Evolutionary conservation across 2,113 vertebrate genomes (phyloP).

Genomic region (Pteruthius melanotis): DNA sequence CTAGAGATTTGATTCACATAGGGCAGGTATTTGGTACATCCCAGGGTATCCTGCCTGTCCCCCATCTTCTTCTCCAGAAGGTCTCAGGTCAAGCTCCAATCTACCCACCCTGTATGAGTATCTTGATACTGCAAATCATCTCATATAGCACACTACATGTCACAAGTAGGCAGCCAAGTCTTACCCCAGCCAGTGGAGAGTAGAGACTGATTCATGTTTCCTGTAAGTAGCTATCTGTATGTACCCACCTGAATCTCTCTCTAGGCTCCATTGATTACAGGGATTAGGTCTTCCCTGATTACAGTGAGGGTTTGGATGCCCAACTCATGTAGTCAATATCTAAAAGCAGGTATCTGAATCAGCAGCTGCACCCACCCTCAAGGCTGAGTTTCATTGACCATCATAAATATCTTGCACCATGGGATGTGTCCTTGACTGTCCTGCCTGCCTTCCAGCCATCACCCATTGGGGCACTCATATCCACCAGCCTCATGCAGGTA

Average conservation of each 20-base stretch:
- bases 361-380: background rate
- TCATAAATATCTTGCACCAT: accelerated
- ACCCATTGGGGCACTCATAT: background rate
- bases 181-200: background rate
- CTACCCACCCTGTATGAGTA: background rate
- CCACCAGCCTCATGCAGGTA: background rate
- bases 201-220: background rate
- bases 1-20: background rate
- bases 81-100: background rate
- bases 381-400: background rate
- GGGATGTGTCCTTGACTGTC: background rate
- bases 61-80: background rate
- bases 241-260: background rate
- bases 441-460: background rate
- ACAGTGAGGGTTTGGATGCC: accelerated
- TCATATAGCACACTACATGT: background rate
- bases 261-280: background rate
- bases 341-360: background rate
- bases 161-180: background rate
- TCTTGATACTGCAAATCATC: background rate
- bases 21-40: background rate
- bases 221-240: background rate
- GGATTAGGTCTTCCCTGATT: background rate
- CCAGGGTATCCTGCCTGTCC: background rate
- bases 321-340: background rate